Percentiles rank a stretch among this genome's conserved stretches.
These are phyloP conservation scores for Mobula birostris DNA, from an alignment of 2,113 vertebrate genomes.

Conservation along the genomic window DNA sequence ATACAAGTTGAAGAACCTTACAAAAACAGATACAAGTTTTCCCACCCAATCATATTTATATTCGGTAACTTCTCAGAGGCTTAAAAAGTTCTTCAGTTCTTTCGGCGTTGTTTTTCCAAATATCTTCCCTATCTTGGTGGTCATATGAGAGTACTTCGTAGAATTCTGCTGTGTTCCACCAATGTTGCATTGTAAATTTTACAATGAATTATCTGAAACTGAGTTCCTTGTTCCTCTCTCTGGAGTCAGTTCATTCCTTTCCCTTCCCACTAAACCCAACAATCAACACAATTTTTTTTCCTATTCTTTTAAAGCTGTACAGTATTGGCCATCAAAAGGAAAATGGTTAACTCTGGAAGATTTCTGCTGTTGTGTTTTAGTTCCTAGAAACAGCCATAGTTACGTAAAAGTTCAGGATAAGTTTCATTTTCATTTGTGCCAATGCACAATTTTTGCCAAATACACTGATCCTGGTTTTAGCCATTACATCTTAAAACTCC, in stretches of 20 bases:
- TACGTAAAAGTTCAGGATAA: slow-evolving; percentile 11
- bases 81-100: slow-evolving; percentile 19
- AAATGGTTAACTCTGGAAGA: not conserved
- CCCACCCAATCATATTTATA: not conserved
- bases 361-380: slow-evolving; percentile 29
- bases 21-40: slow-evolving; percentile 29
- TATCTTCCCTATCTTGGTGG: not conserved
- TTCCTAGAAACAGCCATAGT: not conserved
- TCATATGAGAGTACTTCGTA: not conserved
- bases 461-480: slow-evolving; percentile 30
- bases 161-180: slow-evolving; percentile 10
- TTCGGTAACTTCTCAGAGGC: not conserved
- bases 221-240: not conserved
- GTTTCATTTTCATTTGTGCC: slow-evolving; percentile 7
- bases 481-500: slow-evolving; percentile 24
- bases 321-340: slow-evolving; percentile 17
- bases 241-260: not conserved
- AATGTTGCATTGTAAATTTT: slow-evolving; percentile 28
- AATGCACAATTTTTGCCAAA: slow-evolving; percentile 22
- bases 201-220: not conserved
- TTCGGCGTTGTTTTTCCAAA: slow-evolving; percentile 16
- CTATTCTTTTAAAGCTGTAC: slow-evolving; percentile 31
- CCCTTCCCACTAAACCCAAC: too few species aligned
- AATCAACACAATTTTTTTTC: not conserved
- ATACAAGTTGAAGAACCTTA: slow-evolving; percentile 36